These are phyloP conservation scores for Poecilia picta DNA, from an alignment of 2,797 vertebrate species.

Conservation along the genomic window DNA sequence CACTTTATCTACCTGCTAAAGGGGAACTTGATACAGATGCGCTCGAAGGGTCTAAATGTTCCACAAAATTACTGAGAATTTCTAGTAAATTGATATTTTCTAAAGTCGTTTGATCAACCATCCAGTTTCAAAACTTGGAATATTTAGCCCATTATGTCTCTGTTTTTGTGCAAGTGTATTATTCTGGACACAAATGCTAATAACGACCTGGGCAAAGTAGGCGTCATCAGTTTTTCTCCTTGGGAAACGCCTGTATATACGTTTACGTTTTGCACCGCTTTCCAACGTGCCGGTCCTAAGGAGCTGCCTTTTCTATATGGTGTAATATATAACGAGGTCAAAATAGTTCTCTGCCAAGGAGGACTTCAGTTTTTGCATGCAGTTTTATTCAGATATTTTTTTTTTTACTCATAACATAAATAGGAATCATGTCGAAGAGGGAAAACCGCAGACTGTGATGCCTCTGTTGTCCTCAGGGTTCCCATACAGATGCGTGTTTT, in stretches of 20 bases:
- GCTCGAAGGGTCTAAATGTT: constrained; percentile 30
- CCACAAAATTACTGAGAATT: constrained; percentile 17
- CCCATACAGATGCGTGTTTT: background rate
- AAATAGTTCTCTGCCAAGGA: constrained; percentile 15
- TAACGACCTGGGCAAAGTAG: constrained; percentile 50
- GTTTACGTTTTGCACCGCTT: constrained; percentile 51
- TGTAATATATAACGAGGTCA: constrained; percentile 32
- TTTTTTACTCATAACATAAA: background rate
- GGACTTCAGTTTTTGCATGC: constrained; percentile 55
- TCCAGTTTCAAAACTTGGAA: background rate
- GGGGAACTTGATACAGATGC: constrained; percentile 19
- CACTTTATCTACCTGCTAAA: constrained; percentile 41
- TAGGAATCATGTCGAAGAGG: constrained; percentile 9
- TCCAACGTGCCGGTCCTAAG: constrained; percentile 34
- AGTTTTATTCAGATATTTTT: constrained; percentile 29
- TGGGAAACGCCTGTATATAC: constrained; percentile 47
- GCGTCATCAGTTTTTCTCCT: constrained; percentile 40
- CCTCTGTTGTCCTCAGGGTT: constrained; percentile 13
- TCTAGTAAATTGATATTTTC: background rate
- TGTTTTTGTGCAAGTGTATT: constrained; percentile 12
- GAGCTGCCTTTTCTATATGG: constrained; percentile 55
- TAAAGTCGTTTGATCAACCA: constrained; percentile 10
- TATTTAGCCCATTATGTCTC: constrained; percentile 8
- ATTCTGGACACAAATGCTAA: constrained; percentile 56
- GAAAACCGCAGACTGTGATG: background rate